Evolutionary conservation across 2,113 vertebrate genomes (phyloP).

Genomic region (Sigmodon hispidus): DNA sequence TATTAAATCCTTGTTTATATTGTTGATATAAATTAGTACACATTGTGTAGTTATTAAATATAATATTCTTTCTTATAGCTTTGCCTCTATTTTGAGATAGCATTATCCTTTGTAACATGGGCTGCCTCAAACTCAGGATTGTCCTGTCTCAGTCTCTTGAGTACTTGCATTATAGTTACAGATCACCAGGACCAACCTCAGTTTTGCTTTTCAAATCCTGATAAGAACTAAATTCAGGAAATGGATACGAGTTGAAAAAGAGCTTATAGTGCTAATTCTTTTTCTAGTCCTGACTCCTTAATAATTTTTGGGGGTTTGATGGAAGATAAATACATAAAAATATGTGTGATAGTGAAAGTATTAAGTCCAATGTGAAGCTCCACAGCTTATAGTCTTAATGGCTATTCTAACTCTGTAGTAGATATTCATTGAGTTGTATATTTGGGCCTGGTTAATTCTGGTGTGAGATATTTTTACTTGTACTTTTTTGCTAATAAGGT

Average conservation of each 20-base stretch:
- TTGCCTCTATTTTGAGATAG: not conserved
- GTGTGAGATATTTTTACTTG: not conserved
- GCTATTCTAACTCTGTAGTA: not conserved
- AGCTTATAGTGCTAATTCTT: not conserved
- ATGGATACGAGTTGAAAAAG: not conserved
- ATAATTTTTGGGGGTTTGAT: not conserved
- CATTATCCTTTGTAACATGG: not conserved
- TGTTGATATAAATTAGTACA: not conserved
- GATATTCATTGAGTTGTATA: not conserved
- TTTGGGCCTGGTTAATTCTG: not conserved
- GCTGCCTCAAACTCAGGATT: not conserved
- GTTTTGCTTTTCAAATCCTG: not conserved
- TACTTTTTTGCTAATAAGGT: not conserved
- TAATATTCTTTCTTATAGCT: not conserved
- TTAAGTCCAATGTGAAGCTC: not conserved
- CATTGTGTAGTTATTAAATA: not conserved
- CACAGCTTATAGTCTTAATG: too few species aligned
- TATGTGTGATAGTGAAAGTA: not conserved
- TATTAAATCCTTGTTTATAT: not conserved
- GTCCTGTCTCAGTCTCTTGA: not conserved
- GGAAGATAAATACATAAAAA: not conserved
- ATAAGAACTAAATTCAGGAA: not conserved
- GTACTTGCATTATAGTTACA: not conserved
- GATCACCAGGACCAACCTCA: not conserved
- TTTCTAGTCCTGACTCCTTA: not conserved